Evolutionary conservation across 2,888 invertebrate genomes (phyloP).

Genomic region (Spodoptera exigua): DNA sequence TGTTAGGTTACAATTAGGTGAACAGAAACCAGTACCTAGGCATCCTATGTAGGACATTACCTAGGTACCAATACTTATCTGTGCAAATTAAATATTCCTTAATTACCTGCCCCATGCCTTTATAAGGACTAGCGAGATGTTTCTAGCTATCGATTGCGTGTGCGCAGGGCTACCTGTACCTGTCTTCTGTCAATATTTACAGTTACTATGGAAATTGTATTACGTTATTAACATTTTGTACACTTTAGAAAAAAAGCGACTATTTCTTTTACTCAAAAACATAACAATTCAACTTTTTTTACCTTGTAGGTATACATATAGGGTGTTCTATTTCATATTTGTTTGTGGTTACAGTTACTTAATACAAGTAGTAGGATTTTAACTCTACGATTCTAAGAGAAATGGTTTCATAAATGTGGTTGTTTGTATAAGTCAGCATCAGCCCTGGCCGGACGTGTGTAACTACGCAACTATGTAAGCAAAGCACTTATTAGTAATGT

Average conservation of each 20-base stretch:
- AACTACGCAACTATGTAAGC: conserved; percentile 6
- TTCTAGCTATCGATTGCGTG: conserved; percentile 36
- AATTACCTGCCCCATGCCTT: conserved; percentile 39
- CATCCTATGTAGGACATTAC: conserved; percentile 12
- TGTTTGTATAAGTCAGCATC: neutral
- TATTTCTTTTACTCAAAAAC: too few relatives aligned
- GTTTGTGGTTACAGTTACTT: too few relatives aligned
- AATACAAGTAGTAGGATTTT: too few relatives aligned
- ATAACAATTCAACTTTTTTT: too few relatives aligned
- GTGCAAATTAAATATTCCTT: conserved; percentile 57
- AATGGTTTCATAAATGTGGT: too few relatives aligned
- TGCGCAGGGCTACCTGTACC: conserved; percentile 31
- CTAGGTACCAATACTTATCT: conserved; percentile 13
- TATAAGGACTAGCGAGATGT: conserved; percentile 48
- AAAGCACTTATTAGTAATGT: conserved; percentile 19
- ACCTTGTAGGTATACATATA: too few relatives aligned
- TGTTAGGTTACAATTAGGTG: conserved; percentile 40
- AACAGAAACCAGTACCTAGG: conserved; percentile 7
- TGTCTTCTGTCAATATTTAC: too few relatives aligned
- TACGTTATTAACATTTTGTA: too few relatives aligned
- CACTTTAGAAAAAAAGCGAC: too few relatives aligned
- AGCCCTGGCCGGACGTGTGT: conserved; percentile 33
- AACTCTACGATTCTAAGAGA: too few relatives aligned
- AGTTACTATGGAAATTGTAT: too few relatives aligned
- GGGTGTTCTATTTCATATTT: too few relatives aligned